Evolutionary conservation across 2,113 vertebrate genomes (phyloP).

Genomic region (Syrrhaptes paradoxus): DNA sequence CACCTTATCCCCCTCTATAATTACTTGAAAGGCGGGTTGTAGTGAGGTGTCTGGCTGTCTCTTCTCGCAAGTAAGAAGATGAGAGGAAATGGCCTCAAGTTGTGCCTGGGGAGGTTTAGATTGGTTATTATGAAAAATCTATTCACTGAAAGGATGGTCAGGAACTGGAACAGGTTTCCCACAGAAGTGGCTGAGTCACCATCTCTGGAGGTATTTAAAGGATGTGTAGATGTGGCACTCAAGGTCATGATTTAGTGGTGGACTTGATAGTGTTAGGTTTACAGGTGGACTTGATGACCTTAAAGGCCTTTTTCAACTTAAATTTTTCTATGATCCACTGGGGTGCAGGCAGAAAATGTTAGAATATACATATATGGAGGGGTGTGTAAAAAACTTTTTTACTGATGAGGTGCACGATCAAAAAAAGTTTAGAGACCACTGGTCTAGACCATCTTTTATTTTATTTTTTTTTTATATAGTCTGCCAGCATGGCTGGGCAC

Average conservation of each 20-base stretch:
- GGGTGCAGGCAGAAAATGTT: background rate
- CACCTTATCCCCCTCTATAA: no score
- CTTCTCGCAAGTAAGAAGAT: no score
- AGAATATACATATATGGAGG: background rate
- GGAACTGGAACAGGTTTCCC: background rate
- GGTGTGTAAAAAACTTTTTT: background rate
- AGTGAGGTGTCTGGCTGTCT: no score
- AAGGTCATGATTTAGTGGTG: background rate
- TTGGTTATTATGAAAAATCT: no score
- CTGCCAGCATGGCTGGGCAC: background rate
- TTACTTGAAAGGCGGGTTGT: no score
- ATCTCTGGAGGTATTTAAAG: background rate
- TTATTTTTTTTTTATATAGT: background rate
- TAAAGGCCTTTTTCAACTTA: background rate
- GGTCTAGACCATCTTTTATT: background rate
- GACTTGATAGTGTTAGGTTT: background rate
- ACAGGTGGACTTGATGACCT: background rate
- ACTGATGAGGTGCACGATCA: background rate
- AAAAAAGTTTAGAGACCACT: background rate
- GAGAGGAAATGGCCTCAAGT: no score
- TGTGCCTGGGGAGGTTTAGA: no score
- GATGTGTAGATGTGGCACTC: no score
- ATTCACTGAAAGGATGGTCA: background rate
- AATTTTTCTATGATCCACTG: background rate
- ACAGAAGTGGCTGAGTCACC: background rate